Evolutionary conservation across 30 jellyfish, hydroid and myxozoan genomes (phyloP), one percentile per base, ranked within the genome.

Genomic region (Aurelia aurita): DNA sequence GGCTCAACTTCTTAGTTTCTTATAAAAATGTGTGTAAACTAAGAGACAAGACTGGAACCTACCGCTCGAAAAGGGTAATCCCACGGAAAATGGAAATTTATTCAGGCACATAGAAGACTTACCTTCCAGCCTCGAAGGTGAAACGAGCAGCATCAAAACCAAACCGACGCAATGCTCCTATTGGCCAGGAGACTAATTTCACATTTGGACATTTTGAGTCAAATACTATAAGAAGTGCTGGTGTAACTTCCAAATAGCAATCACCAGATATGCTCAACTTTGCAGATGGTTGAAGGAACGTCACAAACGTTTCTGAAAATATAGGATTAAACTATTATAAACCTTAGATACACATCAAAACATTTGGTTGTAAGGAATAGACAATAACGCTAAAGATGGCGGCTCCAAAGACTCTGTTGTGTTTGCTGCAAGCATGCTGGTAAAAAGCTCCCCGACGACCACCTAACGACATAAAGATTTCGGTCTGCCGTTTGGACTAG

Each of bases 41-140:
- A n/a, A n/a, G n/a, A n/a, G n/a, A n/a, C n/a, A n/a, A n/a, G n/a
- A 3, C 14, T 13, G 34, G 59, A 18, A 68, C 5, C 28, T 6
- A 18, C 16, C 32, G 59, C 5, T 25, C 5, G 43, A 35, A 67
- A 25, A 67, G 26, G 29, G 59, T 13, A 34, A 15, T 19, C 21
- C 22, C 14, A 55, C 14, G 14, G 14, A 11, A 67, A 23, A 71
- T 43, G 59, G 68, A 71, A 15, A 34, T 32, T 16, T 16, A 67
- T 11, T 25, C 13, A 18, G 26, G 18, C 11, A 35, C 11, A 71
- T 3, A 15, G 68, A 35, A 7, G 32, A 31, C 49, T 26, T 76
- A 87, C 96, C 96, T 77, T 43, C 96, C 96, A 67, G 96, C 90
- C 28, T 87, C 96, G 58, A 87, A 66, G 12, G 83, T 67, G 65